These are phyloP conservation scores for Amblyteles armatorius DNA, from an alignment of 2,888 invertebrate genomes.

Conservation along the genomic window DNA sequence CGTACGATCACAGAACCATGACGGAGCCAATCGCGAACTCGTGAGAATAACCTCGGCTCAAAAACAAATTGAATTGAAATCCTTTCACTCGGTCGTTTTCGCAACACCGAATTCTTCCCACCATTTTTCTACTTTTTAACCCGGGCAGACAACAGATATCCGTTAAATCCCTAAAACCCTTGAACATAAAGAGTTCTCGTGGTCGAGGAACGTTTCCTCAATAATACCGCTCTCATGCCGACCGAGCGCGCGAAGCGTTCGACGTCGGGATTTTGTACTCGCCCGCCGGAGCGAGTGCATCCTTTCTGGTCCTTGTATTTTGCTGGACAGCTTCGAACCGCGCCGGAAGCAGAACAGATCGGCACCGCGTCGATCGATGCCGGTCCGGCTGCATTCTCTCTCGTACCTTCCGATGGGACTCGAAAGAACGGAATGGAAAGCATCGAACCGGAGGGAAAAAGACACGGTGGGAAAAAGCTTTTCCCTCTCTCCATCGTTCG, in stretches of 20 bases:
- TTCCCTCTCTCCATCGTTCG: conserved; percentile 1
- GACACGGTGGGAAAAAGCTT: conserved; percentile 5
- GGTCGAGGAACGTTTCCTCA: background rate
- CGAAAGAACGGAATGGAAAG: conserved; percentile 37
- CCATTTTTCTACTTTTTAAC: background rate
- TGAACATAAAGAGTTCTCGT: background rate
- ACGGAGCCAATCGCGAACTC: background rate
- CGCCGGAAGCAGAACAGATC: conserved; percentile 37
- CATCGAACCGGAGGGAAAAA: conserved; percentile 28
- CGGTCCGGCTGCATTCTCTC: conserved; percentile 10
- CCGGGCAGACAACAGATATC: background rate
- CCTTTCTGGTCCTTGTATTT: background rate
- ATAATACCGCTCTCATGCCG: background rate
- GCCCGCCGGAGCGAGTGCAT: background rate
- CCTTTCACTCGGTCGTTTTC: background rate
- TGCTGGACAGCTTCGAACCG: background rate
- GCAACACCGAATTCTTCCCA: background rate
- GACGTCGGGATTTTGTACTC: conserved; percentile 17
- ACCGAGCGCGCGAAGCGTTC: conserved; percentile 10
- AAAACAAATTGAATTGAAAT: conserved; percentile 13
- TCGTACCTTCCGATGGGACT: conserved; percentile 29
- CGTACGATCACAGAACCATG: background rate
- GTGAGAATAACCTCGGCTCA: background rate
- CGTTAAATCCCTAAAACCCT: conserved; percentile 1
- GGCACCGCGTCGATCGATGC: conserved; percentile 45